phyloP scores from a whole-genome alignment of 2,113 vertebrate genomes.

The Mobula hypostoma region DNA sequence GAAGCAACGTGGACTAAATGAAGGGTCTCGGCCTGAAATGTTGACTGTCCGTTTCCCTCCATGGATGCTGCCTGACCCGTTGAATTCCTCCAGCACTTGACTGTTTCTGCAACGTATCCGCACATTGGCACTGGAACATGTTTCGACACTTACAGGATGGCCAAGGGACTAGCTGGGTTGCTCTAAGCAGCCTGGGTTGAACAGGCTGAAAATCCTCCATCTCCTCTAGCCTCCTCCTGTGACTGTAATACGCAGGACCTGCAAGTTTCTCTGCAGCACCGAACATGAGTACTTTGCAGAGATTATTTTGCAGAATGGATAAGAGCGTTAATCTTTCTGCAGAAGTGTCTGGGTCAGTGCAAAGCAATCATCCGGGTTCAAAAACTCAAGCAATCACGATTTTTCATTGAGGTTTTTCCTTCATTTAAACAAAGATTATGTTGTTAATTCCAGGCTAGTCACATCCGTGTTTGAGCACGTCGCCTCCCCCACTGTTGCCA shows the following conservation, averaged over 20 bases:
- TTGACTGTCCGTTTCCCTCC: too few species aligned
- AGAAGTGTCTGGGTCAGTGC: neutral
- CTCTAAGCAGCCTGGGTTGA: too few species aligned
- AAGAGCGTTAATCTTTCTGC: neutral
- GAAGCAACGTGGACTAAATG: too few species aligned
- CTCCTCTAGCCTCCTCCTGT: too few species aligned
- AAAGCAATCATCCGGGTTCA: neutral
- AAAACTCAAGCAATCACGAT: neutral
- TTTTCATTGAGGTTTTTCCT: neutral
- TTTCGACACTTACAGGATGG: too few species aligned
- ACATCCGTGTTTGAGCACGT: neutral
- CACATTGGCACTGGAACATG: too few species aligned
- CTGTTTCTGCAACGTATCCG: too few species aligned
- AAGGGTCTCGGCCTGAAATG: too few species aligned
- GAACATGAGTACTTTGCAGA: neutral
- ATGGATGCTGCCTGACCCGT: too few species aligned
- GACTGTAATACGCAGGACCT: neutral
- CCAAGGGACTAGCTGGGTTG: too few species aligned
- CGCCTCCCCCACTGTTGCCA: neutral
- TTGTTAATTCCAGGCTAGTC: neutral
- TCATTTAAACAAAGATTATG: neutral
- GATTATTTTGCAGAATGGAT: neutral
- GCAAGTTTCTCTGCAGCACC: neutral
- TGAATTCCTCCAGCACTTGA: too few species aligned
- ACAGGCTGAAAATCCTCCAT: too few species aligned